A percentile compares a stretch with the other conserved stretches of the same genome.
phyloP scores from a whole-genome alignment of 2,888 invertebrate genomes.

The Synergus japonicus region DNA sequence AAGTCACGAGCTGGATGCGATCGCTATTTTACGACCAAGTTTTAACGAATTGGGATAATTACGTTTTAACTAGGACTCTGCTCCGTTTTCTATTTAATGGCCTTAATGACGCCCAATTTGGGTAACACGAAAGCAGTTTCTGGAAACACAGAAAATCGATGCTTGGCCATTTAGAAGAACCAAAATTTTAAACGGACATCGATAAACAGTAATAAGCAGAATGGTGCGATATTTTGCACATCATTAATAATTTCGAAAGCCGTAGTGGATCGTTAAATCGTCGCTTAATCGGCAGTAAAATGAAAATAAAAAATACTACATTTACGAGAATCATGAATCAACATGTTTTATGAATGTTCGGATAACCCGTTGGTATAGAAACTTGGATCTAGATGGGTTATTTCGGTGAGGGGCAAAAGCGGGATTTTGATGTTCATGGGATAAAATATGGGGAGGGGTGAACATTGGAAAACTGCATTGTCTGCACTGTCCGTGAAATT shows the following conservation, averaged over 20 bases:
- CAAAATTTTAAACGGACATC: background rate
- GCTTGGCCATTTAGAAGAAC: background rate
- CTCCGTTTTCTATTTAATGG: conserved; percentile 27
- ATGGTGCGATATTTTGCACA: background rate
- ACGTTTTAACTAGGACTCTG: conserved; percentile 29
- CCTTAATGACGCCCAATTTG: conserved; percentile 32
- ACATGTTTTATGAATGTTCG: conserved; percentile 70
- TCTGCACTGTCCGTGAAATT: conserved; percentile 55
- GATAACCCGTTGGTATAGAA: conserved; percentile 58
- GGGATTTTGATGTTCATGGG: conserved; percentile 33
- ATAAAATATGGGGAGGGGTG: conserved; percentile 50
- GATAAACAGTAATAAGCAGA: background rate
- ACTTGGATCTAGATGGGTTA: conserved; percentile 51
- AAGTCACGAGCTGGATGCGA: conserved; percentile 20
- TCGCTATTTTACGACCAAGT: conserved; percentile 27
- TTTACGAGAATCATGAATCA: conserved; percentile 67
- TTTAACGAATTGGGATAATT: conserved; percentile 20
- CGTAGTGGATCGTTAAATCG: conserved; percentile 50
- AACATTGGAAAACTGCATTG: conserved; percentile 72
- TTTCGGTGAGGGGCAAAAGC: conserved; percentile 49
- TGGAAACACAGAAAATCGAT: background rate
- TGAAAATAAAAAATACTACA: conserved; percentile 66
- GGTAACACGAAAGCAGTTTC: conserved; percentile 27
- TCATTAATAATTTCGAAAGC: background rate
- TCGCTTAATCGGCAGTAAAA: conserved; percentile 56